Evolutionary conservation across 2,888 invertebrate genomes (phyloP).

Genomic region (Xanthia icteritia): DNA sequence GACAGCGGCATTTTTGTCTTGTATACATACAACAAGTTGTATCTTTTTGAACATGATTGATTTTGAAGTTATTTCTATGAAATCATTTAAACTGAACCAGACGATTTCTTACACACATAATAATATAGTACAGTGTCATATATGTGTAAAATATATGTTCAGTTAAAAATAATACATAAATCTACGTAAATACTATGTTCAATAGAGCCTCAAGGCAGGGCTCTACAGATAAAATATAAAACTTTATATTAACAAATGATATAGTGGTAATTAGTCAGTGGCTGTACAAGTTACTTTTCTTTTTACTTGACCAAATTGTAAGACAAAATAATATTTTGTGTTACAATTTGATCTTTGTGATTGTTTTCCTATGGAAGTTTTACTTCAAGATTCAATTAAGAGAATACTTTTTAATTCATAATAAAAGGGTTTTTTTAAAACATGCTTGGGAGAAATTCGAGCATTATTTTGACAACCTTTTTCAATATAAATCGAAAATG

Average conservation of each 20-base stretch:
- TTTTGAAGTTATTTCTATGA: background rate
- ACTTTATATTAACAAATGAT: constrained; percentile 62
- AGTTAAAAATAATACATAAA: constrained; percentile 43
- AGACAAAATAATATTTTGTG: constrained; percentile 2
- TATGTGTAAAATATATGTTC: constrained; percentile 18
- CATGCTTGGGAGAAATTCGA: too few relatives aligned
- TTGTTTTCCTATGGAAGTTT: constrained; percentile 35
- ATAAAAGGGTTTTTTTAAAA: background rate
- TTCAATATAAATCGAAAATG: too few relatives aligned
- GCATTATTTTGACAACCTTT: too few relatives aligned
- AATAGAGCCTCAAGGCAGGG: constrained; percentile 57
- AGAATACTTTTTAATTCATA: background rate
- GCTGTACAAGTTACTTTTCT: constrained; percentile 34
- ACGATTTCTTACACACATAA: constrained; percentile 52
- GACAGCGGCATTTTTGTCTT: background rate
- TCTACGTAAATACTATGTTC: constrained; percentile 52
- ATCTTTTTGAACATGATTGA: background rate
- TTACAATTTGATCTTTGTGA: background rate
- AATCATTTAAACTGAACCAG: constrained; percentile 35
- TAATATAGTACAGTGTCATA: constrained; percentile 7
- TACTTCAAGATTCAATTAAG: constrained; percentile 40
- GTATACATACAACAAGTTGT: constrained; percentile 6
- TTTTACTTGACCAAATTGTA: too few relatives aligned
- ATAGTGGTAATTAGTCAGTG: constrained; percentile 49
- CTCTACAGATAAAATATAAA: constrained; percentile 64